Percentiles rank a stretch among this genome's conserved stretches.
Evolutionary conservation across 2,113 vertebrate species (phyloP).

Genomic region (Anas platyrhynchos): DNA sequence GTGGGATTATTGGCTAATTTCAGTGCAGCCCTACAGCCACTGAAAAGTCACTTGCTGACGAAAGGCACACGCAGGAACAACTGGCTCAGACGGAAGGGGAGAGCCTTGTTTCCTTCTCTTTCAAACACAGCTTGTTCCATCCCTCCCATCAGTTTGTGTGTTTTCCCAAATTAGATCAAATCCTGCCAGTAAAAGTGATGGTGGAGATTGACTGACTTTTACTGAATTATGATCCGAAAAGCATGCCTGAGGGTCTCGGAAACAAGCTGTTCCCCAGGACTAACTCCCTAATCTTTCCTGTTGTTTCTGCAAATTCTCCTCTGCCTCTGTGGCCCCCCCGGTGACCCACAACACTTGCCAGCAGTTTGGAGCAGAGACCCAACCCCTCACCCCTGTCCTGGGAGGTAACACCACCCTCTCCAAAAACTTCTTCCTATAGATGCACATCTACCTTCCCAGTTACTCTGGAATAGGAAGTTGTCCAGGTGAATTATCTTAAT

Average conservation of each 20-base stretch:
- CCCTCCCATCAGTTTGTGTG: neutral
- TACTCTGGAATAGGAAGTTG: neutral
- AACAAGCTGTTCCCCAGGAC: neutral
- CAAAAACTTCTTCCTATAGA: neutral
- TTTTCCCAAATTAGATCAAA: conserved; percentile 21
- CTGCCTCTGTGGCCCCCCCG: neutral
- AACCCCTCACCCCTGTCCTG: neutral
- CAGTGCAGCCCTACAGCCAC: neutral
- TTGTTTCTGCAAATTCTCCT: neutral
- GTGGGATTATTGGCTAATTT: conserved; percentile 28
- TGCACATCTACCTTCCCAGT: neutral
- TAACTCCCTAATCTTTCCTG: neutral
- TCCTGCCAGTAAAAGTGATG: neutral
- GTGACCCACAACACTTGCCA: neutral
- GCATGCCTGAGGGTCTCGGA: neutral
- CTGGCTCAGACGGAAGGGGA: neutral
- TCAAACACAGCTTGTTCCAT: neutral
- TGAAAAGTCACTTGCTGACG: neutral
- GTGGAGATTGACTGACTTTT: neutral
- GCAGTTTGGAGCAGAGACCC: neutral
- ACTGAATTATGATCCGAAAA: neutral
- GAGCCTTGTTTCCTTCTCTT: neutral
- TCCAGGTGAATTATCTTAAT: neutral
- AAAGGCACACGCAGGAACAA: neutral
- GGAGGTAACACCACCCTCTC: neutral